A percentile compares a stretch with the other conserved stretches of the same genome.
Conservation (phyloP, 2,113 vertebrate species). For the Lophochroa leadbeateri region DNA sequence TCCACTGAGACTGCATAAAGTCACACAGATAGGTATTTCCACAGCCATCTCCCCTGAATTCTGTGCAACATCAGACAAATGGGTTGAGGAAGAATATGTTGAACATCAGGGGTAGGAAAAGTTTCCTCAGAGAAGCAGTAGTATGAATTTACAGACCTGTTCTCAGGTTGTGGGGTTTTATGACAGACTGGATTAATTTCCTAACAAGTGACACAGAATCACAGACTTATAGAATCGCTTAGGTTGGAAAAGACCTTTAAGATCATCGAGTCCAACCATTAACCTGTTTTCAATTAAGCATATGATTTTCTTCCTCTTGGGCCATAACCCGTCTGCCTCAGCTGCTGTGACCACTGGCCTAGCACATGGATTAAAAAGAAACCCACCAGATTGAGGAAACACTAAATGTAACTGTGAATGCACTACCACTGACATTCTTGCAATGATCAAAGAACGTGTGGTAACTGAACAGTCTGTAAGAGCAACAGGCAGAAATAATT, state of each 20-base stretch:
- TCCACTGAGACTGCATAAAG: neutral
- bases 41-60: neutral
- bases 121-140: neutral
- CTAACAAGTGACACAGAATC: neutral
- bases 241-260: neutral
- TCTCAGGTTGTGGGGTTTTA: neutral
- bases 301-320: neutral
- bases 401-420: neutral
- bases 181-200: neutral
- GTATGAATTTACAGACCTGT: neutral
- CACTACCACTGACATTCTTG: neutral
- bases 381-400: neutral
- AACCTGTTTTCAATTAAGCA: neutral
- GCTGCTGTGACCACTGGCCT: neutral
- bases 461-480: neutral
- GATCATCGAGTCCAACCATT: neutral
- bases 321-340: neutral
- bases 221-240: neutral
- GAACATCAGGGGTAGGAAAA: neutral
- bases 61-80: neutral
- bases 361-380: neutral
- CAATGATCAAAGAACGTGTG: neutral
- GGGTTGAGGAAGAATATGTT: neutral
- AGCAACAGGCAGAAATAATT: neutral
- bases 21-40: neutral